phyloP scores from a whole-genome alignment of 2,113 vertebrate genomes.

The Triplophysa tibetana region DNA sequence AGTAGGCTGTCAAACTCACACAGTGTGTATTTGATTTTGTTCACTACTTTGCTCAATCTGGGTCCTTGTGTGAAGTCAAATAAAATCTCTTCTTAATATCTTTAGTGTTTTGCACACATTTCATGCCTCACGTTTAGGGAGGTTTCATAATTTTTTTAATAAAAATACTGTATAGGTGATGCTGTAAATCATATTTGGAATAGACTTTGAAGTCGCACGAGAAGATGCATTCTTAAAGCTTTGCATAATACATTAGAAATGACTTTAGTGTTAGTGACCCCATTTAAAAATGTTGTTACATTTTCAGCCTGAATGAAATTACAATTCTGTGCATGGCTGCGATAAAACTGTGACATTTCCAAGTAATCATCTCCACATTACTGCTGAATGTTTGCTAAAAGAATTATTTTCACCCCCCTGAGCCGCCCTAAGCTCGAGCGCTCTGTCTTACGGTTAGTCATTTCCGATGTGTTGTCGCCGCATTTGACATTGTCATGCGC shows the following conservation, averaged over 20 bases:
- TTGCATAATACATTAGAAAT: slow-evolving; percentile 42
- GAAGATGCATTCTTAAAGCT: slow-evolving; percentile 10
- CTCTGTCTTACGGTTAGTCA: slow-evolving; percentile 44
- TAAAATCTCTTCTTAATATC: background rate
- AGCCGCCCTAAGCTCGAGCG: slow-evolving; percentile 43
- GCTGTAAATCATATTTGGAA: background rate
- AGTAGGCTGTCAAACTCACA: slow-evolving; percentile 28
- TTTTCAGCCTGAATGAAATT: slow-evolving; percentile 55
- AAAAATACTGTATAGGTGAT: background rate
- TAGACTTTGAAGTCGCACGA: background rate
- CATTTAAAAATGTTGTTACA: slow-evolving; percentile 54
- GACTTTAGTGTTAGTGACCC: slow-evolving; percentile 60
- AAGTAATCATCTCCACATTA: slow-evolving; percentile 59
- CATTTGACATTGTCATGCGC: slow-evolving; percentile 54
- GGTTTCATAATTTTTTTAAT: background rate
- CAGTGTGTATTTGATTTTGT: slow-evolving; percentile 12
- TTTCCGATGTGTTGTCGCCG: slow-evolving; percentile 50
- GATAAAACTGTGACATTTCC: slow-evolving; percentile 59
- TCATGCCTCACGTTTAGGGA: background rate
- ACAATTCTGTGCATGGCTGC: slow-evolving; percentile 50
- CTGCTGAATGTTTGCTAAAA: slow-evolving; percentile 59
- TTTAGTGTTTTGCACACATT: background rate
- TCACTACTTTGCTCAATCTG: slow-evolving; percentile 12
- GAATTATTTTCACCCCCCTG: slow-evolving; percentile 52
- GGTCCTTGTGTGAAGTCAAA: slow-evolving; percentile 28